A percentile compares a stretch with the other conserved stretches of the same genome.
Conservation (phyloP, 2,888 invertebrate species). For the Diaprepes abbreviatus region DNA sequence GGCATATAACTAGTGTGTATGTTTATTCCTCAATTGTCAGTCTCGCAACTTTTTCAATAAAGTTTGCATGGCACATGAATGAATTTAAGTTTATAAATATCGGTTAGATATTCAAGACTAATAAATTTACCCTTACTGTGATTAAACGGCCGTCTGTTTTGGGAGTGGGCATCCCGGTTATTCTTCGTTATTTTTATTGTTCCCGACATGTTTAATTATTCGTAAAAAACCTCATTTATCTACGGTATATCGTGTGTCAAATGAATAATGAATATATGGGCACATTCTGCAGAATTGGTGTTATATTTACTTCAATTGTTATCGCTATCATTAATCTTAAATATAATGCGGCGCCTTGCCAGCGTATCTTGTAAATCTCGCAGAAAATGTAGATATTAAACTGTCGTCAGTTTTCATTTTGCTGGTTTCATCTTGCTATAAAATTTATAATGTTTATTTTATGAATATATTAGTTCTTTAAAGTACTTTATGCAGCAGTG, state of each 20-base stretch:
- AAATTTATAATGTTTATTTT: background rate
- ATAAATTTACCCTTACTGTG: too few species aligned
- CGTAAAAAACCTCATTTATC: background rate
- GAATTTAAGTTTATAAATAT: too few species aligned
- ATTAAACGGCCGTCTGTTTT: too few species aligned
- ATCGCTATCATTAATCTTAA: conserved; percentile 7
- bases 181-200: too few species aligned
- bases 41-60: too few species aligned
- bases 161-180: too few species aligned
- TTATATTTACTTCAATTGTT: conserved; percentile 1
- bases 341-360: conserved; percentile 9
- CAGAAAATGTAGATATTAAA: conserved; percentile 17
- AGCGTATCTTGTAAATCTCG: conserved; percentile 5
- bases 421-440: background rate
- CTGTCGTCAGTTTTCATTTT: conserved; percentile 3
- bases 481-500: too few species aligned
- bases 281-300: background rate
- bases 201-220: background rate
- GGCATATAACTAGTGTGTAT: too few species aligned
- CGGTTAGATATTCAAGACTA: too few species aligned
- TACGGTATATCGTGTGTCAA: background rate
- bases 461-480: background rate
- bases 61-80: too few species aligned
- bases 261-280: background rate
- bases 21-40: too few species aligned